Evolutionary conservation across 1,140 invertebrate genomes (phyloP).

Genomic region (Acromyrmex charruanus): DNA sequence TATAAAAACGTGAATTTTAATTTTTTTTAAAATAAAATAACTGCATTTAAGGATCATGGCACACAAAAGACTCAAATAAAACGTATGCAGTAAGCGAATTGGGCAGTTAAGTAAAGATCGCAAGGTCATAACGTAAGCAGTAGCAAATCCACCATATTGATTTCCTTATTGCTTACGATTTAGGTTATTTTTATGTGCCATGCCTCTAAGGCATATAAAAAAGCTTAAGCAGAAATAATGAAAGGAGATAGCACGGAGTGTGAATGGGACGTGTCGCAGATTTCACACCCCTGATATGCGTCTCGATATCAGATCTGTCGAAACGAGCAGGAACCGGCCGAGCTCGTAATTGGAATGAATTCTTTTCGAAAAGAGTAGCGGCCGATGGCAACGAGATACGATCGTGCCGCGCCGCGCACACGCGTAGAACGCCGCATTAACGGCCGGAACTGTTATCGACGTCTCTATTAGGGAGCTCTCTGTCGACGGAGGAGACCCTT

Average conservation of each 20-base stretch:
- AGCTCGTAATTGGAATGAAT: constrained; percentile 44
- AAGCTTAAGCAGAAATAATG: neutral
- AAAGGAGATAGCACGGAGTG: too few relatives aligned
- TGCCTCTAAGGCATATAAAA: too few relatives aligned
- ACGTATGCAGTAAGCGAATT: too few relatives aligned
- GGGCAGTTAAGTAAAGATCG: too few relatives aligned
- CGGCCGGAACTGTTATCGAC: constrained; percentile 61
- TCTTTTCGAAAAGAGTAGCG: constrained; percentile 33
- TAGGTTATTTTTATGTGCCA: too few relatives aligned
- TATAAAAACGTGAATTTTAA: neutral
- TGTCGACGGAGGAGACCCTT: constrained; percentile 48
- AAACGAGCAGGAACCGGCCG: neutral
- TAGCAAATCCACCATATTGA: too few relatives aligned
- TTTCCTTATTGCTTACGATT: too few relatives aligned
- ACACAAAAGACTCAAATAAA: too few relatives aligned
- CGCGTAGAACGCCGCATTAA: constrained; percentile 54
- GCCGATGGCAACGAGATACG: constrained; percentile 42
- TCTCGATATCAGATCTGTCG: constrained; percentile 43
- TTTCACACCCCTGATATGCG: constrained; percentile 23
- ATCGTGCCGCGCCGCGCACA: constrained; percentile 1
- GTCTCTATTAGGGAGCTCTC: constrained; percentile 58
- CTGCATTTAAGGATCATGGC: neutral
- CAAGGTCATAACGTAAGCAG: too few relatives aligned
- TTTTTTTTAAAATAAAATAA: neutral
- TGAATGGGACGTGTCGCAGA: constrained; percentile 16